Evolutionary conservation across 2,113 vertebrate genomes (phyloP), one percentile per base, ranked within the genome.

Genomic region (Sclerurus mexicanus): DNA sequence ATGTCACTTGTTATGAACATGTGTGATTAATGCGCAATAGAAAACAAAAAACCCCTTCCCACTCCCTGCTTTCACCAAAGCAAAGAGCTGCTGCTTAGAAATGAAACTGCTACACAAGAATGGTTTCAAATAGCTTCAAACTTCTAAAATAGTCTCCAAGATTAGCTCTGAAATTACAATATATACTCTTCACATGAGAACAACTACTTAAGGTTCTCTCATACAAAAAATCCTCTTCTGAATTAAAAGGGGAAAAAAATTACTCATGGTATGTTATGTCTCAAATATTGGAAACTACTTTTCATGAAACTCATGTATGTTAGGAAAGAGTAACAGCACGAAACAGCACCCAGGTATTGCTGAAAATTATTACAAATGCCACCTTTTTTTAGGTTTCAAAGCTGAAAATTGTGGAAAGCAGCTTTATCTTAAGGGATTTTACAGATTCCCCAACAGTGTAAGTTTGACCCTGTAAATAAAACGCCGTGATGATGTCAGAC

Each of bases 401-500:
- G 37, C 31, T 68, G 28, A 44, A 42, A 89, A 73, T 7, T 33
- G 46, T 22, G 59, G 27, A 56, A 74, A 90, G 27, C 18, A 73
- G 14, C 22, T 22, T 55, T 5, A 0, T 39, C 40, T 72, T 59
- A n/a, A 33, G 52, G 30, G 13, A 82, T 14, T 30, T 30, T 37
- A 50, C 19, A 39, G 33, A 49, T 33, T 37, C 7, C 13, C 22
- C 31, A 72, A 4, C 9, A 5, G 4, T 25, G 3, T 35, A 49
- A 59, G 52, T 44, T 30, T 87, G 39, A 81, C 20, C 22, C 12
- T 49, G 12, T 37, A 80, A 72, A 66, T 37, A 39, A 9, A 9
- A 23, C 0, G 2, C 16, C 1, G 0, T 22, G 42, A 22, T 0
- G 2, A 39, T 14, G 23, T 24, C 39, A 58, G 31, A 52, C 3